These are phyloP conservation scores for Phymastichus coffea DNA, from an alignment of 1,140 invertebrate species.

Conservation along the genomic window DNA sequence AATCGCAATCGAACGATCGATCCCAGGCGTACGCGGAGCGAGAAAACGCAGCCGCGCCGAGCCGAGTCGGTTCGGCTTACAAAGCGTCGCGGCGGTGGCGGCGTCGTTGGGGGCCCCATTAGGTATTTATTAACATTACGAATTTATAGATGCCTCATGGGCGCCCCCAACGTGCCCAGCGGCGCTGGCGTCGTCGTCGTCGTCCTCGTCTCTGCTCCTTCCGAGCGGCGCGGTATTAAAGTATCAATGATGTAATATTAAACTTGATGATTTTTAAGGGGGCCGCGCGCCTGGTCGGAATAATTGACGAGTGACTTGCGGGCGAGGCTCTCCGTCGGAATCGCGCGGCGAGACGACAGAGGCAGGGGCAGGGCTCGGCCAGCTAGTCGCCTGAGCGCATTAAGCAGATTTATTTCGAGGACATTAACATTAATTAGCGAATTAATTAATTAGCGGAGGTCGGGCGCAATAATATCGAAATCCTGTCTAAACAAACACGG, in stretches of 20 bases:
- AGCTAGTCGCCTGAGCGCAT: too few species aligned
- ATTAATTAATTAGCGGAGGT: slow-evolving; percentile 45
- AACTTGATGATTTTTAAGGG: slow-evolving; percentile 57
- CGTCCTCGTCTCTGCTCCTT: slow-evolving; percentile 26
- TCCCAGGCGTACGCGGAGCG: too few species aligned
- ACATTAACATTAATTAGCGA: slow-evolving; percentile 15
- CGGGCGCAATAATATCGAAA: slow-evolving; percentile 45
- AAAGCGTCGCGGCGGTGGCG: slow-evolving; percentile 25
- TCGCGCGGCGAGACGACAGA: background rate
- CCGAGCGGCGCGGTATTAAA: slow-evolving; percentile 50
- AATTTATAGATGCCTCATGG: slow-evolving; percentile 58
- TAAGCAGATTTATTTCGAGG: slow-evolving; percentile 19
- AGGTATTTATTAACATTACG: slow-evolving; percentile 59
- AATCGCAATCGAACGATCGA: too few species aligned
- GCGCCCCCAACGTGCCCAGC: slow-evolving; percentile 40
- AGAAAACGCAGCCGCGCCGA: background rate
- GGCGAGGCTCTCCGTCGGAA: background rate
- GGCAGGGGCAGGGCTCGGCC: too few species aligned
- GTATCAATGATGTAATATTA: slow-evolving; percentile 60
- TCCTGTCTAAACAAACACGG: slow-evolving; percentile 51
- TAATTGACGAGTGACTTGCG: slow-evolving; percentile 49
- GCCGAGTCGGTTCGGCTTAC: too few species aligned
- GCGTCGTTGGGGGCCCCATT: slow-evolving; percentile 49
- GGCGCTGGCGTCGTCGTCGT: slow-evolving; percentile 31
- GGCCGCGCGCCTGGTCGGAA: slow-evolving; percentile 49